A percentile compares a stretch with the other conserved stretches of the same genome.
phyloP scores from a whole-genome alignment of 2,113 vertebrate species.

The Salvator merianae region DNA sequence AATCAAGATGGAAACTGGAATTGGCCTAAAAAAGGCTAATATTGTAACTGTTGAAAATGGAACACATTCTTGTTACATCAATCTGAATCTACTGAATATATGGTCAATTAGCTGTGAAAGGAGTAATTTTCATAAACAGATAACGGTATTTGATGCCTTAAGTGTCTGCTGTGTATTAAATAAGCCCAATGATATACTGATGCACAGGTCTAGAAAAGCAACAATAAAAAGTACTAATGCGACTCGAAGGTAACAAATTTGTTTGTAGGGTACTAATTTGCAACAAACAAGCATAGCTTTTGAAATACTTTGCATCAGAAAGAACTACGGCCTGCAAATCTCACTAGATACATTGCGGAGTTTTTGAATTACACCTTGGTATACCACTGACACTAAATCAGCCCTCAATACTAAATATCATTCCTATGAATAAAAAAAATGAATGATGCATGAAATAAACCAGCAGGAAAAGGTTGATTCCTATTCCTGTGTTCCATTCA shows the following conservation, averaged over 20 bases:
- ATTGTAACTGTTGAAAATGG: background rate
- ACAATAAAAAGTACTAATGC: too few species aligned
- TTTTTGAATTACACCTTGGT: background rate
- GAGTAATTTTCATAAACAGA: background rate
- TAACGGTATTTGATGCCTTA: background rate
- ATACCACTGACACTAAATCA: background rate
- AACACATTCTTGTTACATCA: constrained; percentile 15
- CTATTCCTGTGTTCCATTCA: background rate
- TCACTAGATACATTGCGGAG: background rate
- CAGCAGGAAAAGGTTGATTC: background rate
- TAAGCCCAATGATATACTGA: too few species aligned
- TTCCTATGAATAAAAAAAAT: background rate
- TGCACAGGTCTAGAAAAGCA: too few species aligned
- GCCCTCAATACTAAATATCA: background rate
- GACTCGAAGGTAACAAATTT: too few species aligned
- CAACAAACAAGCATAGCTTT: too few species aligned
- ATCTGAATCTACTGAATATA: background rate
- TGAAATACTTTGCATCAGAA: too few species aligned
- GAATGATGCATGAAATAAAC: background rate
- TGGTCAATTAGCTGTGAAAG: constrained; percentile 13
- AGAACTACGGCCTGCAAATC: background rate
- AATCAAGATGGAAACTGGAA: too few species aligned
- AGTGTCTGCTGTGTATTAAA: too few species aligned
- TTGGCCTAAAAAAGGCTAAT: background rate
- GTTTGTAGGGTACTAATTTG: too few species aligned